These are phyloP conservation scores for Troides helena DNA, from an alignment of 2,888 invertebrate species.

Conservation along the genomic window DNA sequence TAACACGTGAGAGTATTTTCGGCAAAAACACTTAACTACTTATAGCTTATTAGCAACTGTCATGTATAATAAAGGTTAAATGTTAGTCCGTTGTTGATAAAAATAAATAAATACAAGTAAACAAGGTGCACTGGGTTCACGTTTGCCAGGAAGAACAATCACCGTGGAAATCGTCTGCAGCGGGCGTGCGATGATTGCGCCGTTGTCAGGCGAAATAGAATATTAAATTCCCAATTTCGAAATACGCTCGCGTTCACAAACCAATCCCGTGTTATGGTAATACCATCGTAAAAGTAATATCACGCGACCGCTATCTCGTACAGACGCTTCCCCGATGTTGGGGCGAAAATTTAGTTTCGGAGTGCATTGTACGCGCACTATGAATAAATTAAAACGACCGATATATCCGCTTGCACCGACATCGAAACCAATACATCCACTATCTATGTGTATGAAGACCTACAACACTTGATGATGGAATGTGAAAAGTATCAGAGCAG, in stretches of 20 bases:
- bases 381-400: constrained; percentile 14
- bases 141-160: constrained; percentile 31
- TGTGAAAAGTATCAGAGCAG: too few relatives aligned
- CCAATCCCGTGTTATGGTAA: constrained; percentile 26
- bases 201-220: constrained; percentile 27
- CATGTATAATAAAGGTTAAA: too few relatives aligned
- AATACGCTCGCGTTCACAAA: constrained; percentile 28
- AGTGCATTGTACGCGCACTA: constrained; percentile 10
- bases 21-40: too few relatives aligned
- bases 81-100: too few relatives aligned
- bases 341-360: constrained; percentile 7
- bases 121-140: neutral
- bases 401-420: neutral
- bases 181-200: constrained; percentile 18
- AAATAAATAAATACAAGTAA: neutral
- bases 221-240: constrained; percentile 31
- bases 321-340: constrained; percentile 12
- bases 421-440: neutral
- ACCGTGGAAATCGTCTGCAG: constrained; percentile 32
- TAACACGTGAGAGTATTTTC: too few relatives aligned
- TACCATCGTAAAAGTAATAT: constrained; percentile 24
- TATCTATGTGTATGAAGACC: too few relatives aligned
- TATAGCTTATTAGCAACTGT: too few relatives aligned
- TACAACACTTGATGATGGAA: too few relatives aligned
- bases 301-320: constrained; percentile 5